Evolutionary conservation across 1,140 invertebrate genomes (phyloP).

Genomic region (Sycophaga agraensis): DNA sequence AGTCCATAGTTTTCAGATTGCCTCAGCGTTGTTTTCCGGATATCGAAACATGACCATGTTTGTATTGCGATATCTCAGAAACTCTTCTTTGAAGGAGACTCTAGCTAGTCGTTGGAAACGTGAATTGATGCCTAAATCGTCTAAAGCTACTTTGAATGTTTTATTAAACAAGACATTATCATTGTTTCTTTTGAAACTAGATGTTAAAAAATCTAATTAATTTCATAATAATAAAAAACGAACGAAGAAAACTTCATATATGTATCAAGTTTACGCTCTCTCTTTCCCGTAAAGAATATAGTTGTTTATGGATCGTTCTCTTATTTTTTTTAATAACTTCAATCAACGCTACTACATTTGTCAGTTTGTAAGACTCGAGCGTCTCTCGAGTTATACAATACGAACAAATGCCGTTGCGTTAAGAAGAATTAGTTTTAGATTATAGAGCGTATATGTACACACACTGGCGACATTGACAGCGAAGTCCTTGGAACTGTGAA

Average conservation of each 20-base stretch:
- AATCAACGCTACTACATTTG: slow-evolving; percentile 23
- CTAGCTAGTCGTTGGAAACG: slow-evolving; percentile 34
- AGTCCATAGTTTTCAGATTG: slow-evolving; percentile 60
- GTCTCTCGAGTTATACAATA: slow-evolving; percentile 15
- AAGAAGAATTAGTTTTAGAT: slow-evolving; percentile 34
- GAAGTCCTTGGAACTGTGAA: slow-evolving; percentile 45
- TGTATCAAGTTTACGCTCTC: slow-evolving; percentile 44
- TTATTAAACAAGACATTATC: neutral
- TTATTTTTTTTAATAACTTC: slow-evolving; percentile 14
- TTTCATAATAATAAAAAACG: slow-evolving; percentile 32
- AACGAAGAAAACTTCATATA: slow-evolving; percentile 32
- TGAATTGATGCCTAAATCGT: slow-evolving; percentile 20
- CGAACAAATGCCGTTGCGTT: slow-evolving; percentile 28
- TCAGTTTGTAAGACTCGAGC: slow-evolving; percentile 14
- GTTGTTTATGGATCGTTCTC: neutral
- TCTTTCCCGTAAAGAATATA: slow-evolving; percentile 34
- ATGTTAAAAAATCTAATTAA: slow-evolving; percentile 1
- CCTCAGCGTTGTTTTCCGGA: slow-evolving; percentile 57
- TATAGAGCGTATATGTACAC: slow-evolving; percentile 35
- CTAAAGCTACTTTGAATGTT: slow-evolving; percentile 12
- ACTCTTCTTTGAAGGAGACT: slow-evolving; percentile 39
- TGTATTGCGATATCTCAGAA: slow-evolving; percentile 28
- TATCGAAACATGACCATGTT: slow-evolving; percentile 52
- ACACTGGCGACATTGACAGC: slow-evolving; percentile 26
- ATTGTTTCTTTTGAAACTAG: neutral